Base-by-base conservation (phyloP, 1,140 invertebrate species). In the Metopolophium dirhodum region DNA sequence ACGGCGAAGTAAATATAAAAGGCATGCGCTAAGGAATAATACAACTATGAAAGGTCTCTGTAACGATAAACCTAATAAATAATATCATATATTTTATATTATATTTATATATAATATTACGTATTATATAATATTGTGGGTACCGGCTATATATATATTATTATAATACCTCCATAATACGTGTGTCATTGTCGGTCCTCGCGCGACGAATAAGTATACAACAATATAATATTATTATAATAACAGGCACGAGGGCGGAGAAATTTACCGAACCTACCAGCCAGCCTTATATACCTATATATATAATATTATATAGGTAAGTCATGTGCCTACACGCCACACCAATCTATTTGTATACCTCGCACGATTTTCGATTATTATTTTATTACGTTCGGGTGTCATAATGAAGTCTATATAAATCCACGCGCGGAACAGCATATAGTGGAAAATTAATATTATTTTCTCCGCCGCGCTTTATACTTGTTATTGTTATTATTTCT, bases 311-410 rank as follows among this genome's bases (percentile, higher is more conserved):
- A 41, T 18, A 41, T 41, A 23, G 61, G 61, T 68, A n/a, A 68
- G 61, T 68, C 61, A 68, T 68, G 61, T 68, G 11, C 61, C 61
- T 68, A 68, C 61, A 68, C 61, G 61, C 61, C 61, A 68, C 82
- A 86, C 26, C 83, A 47, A 86, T 86, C 41, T 86, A 86, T 86
- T 86, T 47, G 41, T 86, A 86, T 47, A 86, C 83, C 83, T 86
- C 83, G 83, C 83, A 86, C 83, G 83, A 86, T 86, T 86, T 86
- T 45, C 83, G 41, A 86, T 86, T 86, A 86, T 45, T 86, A 47
- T 86, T 86, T 45, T 86, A 86, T 47, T 47, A 86, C 41, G 9
- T 45, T 86, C 22, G 83, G 83, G 83, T 86, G 83, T 30, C 83
- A 26, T 47, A 86, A 82, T 37, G n/a, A 82, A 82, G 77, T 87